A percentile compares a stretch with the other conserved stretches of the same genome.
Conservation (phyloP, 2,797 vertebrate species). For the Anableps anableps region DNA sequence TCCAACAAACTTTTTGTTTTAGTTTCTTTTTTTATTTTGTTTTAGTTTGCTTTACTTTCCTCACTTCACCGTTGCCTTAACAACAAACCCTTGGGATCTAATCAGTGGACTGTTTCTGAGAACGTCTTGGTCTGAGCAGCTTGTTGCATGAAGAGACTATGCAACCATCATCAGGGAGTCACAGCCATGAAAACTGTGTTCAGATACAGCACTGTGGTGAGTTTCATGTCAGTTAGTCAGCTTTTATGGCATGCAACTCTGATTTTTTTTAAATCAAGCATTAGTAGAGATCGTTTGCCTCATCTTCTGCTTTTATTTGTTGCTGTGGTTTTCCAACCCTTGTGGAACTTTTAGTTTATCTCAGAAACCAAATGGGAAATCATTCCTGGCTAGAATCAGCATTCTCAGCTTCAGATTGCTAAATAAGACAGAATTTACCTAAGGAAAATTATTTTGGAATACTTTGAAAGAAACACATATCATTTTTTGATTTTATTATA, state of each 20-base stretch:
- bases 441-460: too few relatives aligned
- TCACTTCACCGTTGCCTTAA: background rate
- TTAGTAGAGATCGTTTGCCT: too few relatives aligned
- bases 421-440: background rate
- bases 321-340: background rate
- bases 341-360: background rate
- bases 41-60: background rate
- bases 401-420: too few relatives aligned
- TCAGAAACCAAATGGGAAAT: background rate
- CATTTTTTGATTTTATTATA: background rate
- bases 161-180: constrained; percentile 63
- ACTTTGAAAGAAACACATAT: background rate
- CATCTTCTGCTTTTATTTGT: background rate
- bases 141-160: constrained; percentile 42
- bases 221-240: constrained; percentile 13
- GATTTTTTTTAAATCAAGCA: background rate
- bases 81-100: background rate
- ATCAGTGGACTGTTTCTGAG: constrained; percentile 18
- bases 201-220: constrained; percentile 71
- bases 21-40: constrained; percentile 10
- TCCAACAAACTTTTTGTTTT: constrained; percentile 11
- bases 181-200: constrained; percentile 67
- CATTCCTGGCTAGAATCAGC: background rate
- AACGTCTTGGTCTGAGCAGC: background rate
- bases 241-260: background rate